Percentiles rank a stretch among this genome's conserved stretches.
Conservation (phyloP, 2,797 vertebrate genomes). For the Tangara arthus region DNA sequence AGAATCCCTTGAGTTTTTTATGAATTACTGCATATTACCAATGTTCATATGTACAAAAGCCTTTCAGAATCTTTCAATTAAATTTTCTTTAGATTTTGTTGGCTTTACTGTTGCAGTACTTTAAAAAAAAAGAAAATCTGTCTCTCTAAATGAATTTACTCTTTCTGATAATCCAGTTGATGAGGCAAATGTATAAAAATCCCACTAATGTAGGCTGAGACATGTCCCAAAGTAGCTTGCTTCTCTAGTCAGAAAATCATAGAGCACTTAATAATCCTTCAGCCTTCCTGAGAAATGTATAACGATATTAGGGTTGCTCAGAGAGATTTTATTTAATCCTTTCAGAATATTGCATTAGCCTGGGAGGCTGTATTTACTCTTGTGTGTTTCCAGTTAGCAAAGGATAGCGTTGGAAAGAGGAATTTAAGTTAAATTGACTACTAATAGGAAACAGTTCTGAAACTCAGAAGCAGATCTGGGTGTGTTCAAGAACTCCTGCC, state of each 20-base stretch:
- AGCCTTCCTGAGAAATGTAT: conserved; percentile 31
- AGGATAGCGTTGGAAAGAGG: background rate
- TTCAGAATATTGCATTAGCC: conserved; percentile 47
- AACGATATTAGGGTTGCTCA: conserved; percentile 46
- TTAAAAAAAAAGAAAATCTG: background rate
- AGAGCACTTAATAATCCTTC: conserved; percentile 47
- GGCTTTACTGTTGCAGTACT: background rate
- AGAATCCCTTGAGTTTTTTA: background rate
- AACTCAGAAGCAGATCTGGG: background rate
- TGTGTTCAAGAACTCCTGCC: background rate
- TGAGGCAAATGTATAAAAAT: conserved; percentile 46
- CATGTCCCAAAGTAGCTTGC: conserved; percentile 29
- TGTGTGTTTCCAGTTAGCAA: conserved; percentile 3
- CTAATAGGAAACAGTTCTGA: background rate
- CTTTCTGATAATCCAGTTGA: conserved; percentile 48
- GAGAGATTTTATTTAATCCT: conserved; percentile 58
- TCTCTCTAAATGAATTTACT: conserved; percentile 10
- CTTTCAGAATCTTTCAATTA: background rate
- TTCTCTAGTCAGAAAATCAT: conserved; percentile 36
- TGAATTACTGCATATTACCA: background rate
- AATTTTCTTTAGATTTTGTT: background rate
- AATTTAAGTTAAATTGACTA: background rate
- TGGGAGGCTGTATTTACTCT: conserved; percentile 30
- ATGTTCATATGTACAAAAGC: background rate
- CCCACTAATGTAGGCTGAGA: conserved; percentile 35